Percentiles rank a stretch among this genome's conserved stretches.
Conservation (phyloP, 2,888 invertebrate species). For the Plemyria rubiginata region DNA sequence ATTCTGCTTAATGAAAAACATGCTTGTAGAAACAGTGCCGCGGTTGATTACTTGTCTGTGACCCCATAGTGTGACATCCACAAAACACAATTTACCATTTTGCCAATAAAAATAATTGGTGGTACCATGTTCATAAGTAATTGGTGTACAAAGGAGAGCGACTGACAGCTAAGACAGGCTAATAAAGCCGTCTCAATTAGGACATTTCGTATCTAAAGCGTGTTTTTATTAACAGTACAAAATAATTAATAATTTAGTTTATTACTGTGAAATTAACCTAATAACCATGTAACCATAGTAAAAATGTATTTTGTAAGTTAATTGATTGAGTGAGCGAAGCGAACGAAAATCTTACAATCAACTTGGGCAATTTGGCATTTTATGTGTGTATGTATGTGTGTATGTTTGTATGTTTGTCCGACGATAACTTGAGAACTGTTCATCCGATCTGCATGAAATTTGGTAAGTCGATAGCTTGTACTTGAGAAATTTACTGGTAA, state of each 20-base stretch:
- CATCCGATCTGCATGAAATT: no score
- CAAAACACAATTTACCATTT: conserved; percentile 26
- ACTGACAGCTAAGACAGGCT: conserved; percentile 14
- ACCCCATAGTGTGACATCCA: background rate
- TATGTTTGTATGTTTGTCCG: no score
- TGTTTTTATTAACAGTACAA: background rate
- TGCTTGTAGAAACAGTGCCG: background rate
- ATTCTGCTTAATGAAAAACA: background rate
- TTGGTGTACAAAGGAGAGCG: conserved; percentile 12
- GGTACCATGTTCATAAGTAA: conserved; percentile 3
- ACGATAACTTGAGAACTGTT: no score
- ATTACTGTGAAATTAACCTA: background rate
- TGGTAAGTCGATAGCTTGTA: no score
- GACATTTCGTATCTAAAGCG: conserved; percentile 7
- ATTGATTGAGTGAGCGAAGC: no score
- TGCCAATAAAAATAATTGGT: conserved; percentile 24
- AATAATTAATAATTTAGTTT: background rate
- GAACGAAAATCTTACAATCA: no score
- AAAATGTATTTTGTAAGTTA: no score
- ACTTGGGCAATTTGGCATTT: no score
- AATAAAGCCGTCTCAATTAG: conserved; percentile 25
- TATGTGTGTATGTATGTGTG: no score
- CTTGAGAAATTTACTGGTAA: no score
- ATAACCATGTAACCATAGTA: no score
- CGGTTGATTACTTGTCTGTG: background rate